Percentiles rank a stretch among this genome's conserved stretches.
Evolutionary conservation across 64 coral and sea anemone species (phyloP).

Genomic region (Trachythela sp.): DNA sequence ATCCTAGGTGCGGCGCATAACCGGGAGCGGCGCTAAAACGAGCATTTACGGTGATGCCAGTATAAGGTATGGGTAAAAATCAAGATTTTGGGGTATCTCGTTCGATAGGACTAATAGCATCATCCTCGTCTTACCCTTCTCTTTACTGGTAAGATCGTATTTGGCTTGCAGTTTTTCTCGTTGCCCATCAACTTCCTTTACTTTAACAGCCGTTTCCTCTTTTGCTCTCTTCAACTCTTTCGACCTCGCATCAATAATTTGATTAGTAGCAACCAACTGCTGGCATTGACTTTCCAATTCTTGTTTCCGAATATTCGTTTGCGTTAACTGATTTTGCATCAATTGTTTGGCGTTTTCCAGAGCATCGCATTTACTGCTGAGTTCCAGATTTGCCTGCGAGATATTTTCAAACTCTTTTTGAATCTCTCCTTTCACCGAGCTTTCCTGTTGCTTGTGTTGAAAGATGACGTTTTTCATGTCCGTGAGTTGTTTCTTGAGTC

Average conservation of each 20-base stretch:
- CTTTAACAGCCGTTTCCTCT: not conserved
- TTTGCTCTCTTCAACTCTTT: not conserved
- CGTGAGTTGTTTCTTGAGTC: not conserved
- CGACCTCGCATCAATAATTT: not conserved
- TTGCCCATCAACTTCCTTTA: not conserved
- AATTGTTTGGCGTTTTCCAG: not conserved
- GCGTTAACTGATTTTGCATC: not conserved
- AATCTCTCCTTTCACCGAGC: not conserved
- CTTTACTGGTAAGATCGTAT: not conserved
- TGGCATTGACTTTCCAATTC: not conserved
- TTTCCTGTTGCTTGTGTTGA: not conserved
- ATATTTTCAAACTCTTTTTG: not conserved
- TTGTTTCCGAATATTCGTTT: not conserved
- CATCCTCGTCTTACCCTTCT: not conserved
- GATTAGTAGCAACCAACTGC: not conserved
- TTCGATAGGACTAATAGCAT: no score
- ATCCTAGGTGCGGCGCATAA: no score
- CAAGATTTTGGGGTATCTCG: no score
- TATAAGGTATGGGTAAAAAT: no score
- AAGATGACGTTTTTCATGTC: not conserved
- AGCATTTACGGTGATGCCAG: no score
- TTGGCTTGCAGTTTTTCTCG: not conserved
- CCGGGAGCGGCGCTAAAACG: no score
- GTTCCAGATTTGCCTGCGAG: not conserved
- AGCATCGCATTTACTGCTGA: not conserved